These are phyloP conservation scores for Microtus ochrogaster DNA, from an alignment of 2,113 vertebrate genomes.

Conservation along the genomic window DNA sequence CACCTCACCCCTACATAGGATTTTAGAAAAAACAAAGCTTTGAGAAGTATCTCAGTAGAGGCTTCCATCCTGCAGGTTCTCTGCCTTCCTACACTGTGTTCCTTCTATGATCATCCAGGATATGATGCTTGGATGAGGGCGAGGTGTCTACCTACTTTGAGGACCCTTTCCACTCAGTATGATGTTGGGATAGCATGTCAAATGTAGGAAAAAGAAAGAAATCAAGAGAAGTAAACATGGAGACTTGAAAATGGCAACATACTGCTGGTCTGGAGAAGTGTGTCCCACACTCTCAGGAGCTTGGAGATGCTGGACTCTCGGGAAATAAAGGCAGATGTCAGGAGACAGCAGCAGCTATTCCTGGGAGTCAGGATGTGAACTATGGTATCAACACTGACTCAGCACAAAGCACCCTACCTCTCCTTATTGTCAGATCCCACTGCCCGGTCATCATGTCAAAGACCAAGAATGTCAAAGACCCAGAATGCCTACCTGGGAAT, in stretches of 20 bases:
- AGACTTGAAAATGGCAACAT: background rate
- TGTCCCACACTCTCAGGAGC: background rate
- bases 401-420: background rate
- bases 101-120: background rate
- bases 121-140: no score
- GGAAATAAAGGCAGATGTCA: background rate
- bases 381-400: rapidly evolving
- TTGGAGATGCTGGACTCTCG: background rate
- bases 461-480: background rate
- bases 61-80: background rate
- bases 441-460: background rate
- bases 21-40: background rate
- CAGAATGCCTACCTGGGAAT: background rate
- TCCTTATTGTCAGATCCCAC: background rate
- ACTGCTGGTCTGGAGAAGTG: background rate
- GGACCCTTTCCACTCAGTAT: background rate
- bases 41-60: background rate
- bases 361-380: no score
- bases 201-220: background rate
- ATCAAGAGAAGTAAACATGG: background rate
- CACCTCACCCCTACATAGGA: background rate
- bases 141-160: background rate
- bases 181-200: background rate
- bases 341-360: no score
- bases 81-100: rapidly evolving